A percentile compares a stretch with the other conserved stretches of the same genome.
Evolutionary conservation across 2,113 vertebrate species (phyloP).

Genomic region (Chaetodon auriga): DNA sequence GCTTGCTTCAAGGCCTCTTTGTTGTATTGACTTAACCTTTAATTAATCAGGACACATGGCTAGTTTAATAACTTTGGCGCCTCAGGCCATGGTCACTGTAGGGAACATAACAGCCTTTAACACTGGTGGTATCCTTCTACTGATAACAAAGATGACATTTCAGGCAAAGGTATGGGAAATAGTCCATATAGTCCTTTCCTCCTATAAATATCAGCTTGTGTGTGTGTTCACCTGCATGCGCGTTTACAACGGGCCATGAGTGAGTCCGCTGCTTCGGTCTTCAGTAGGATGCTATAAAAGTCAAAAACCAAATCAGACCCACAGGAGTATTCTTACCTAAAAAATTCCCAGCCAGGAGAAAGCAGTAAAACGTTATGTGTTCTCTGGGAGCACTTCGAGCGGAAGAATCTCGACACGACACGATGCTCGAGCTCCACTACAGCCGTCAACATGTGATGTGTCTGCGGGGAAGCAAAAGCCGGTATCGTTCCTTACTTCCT

Average conservation of each 20-base stretch:
- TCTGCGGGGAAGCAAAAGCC: constrained; percentile 37
- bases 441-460: constrained; percentile 40
- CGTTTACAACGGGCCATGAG: constrained; percentile 56
- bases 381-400: constrained; percentile 74
- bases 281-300: constrained; percentile 74
- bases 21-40: constrained; percentile 75
- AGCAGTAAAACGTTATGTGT: constrained; percentile 75
- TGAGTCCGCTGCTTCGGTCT: constrained; percentile 61
- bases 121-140: constrained; percentile 38
- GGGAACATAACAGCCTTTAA: constrained; percentile 59
- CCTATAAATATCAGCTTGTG: constrained; percentile 37
- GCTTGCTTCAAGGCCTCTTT: constrained; percentile 54
- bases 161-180: constrained; percentile 53
- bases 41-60: constrained; percentile 65
- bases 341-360: constrained; percentile 75
- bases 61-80: constrained; percentile 64
- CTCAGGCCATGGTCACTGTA: constrained; percentile 64
- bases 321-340: constrained; percentile 70
- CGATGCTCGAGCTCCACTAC: constrained; percentile 52
- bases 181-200: constrained; percentile 45
- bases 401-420: constrained; percentile 65
- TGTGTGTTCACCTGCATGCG: constrained; percentile 37
- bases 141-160: constrained; percentile 69
- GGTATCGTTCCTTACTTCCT: constrained; percentile 50
- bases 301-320: constrained; percentile 69